Base-by-base conservation (phyloP, 1,140 invertebrate genomes). In the Antheraea mylitta region DNA sequence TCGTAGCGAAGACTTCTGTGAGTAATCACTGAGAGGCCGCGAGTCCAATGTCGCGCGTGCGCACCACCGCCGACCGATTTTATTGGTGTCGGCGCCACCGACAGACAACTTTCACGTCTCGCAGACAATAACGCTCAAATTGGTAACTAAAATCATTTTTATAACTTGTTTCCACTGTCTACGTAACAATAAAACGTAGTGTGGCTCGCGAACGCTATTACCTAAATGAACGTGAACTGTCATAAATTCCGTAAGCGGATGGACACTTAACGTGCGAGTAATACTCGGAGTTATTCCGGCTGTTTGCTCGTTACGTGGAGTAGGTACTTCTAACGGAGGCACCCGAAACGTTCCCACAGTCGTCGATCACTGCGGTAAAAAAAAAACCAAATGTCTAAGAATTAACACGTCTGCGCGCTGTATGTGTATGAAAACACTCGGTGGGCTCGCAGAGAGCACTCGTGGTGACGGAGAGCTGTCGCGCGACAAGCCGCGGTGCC, bases 361-460 rank as follows among this genome's bases (percentile, higher is more conserved):
- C 87, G 82, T 87, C 89, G 83, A 91, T 89, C 83, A 86, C 84
- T 69, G 81, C 80, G 45, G 84, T 81, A 90, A 88, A 90, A 91
- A 90, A 91, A 90, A 80, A 85, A 86, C 84, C 80, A 82, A 86
- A 84, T 90, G 81, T 88, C 90, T 90, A 90, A 80, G 87, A 92
- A 92, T 92, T 92, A 92, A 92, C 90, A 92, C 88, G 87, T 92
- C 87, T 77, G 80, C 71, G 79, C 84, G 78, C 81, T 86, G 84
- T 86, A 82, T 86, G 83, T 90, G 85, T 92, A 92, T 81, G 84
- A 90, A 90, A 92, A 90, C 90, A 90, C 84, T 91, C 83, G 80
- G 78, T 75, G 76, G 79, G 76, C 79, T 68, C 71, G 78, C 82
- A 71, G 79, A 89, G 87, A 77, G 88, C 87, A 70, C 89, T 90